A percentile compares a stretch with the other conserved stretches of the same genome.
phyloP scores from a whole-genome alignment of 1,140 invertebrate species.

The Saccostrea cuccullata region DNA sequence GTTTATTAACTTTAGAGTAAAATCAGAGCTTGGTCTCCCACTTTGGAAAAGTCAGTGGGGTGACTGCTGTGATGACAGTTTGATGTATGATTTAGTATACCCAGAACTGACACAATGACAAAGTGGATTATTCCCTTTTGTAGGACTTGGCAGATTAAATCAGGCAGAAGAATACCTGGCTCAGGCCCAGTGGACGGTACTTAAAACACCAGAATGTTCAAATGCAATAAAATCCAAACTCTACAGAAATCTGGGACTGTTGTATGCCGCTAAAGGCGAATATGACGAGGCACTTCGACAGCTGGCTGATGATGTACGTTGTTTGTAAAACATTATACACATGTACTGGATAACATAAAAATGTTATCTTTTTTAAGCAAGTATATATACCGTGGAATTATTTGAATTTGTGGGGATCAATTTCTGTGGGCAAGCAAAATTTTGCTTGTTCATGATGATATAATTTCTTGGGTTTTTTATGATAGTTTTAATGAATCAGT shows the following conservation, averaged over 20 bases:
- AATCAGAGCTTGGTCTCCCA: not conserved
- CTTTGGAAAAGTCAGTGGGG: not conserved
- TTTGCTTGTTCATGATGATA: too few species aligned
- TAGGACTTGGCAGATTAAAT: conserved; percentile 75
- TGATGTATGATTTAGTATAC: not conserved
- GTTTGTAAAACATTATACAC: not conserved
- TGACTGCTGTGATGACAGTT: not conserved
- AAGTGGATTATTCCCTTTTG: conserved; percentile 32
- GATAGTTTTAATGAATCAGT: too few species aligned
- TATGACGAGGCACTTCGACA: conserved; percentile 75
- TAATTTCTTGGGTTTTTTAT: too few species aligned
- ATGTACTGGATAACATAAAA: too few species aligned
- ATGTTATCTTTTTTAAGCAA: too few species aligned
- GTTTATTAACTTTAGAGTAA: not conserved
- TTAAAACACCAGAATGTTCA: conserved; percentile 78
- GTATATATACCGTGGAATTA: too few species aligned
- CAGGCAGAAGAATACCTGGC: conserved; percentile 79
- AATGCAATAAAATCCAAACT: conserved; percentile 78
- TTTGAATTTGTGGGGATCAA: too few species aligned
- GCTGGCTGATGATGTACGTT: conserved; percentile 78
- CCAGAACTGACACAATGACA: not conserved
- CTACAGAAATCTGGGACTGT: conserved; percentile 77
- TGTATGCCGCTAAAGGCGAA: conserved; percentile 78
- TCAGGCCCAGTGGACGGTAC: conserved; percentile 78
- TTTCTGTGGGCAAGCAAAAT: too few species aligned